Percentiles rank a stretch among this genome's conserved stretches.
Conservation (phyloP, 2,888 invertebrate species). For the Apamea epomidion region DNA sequence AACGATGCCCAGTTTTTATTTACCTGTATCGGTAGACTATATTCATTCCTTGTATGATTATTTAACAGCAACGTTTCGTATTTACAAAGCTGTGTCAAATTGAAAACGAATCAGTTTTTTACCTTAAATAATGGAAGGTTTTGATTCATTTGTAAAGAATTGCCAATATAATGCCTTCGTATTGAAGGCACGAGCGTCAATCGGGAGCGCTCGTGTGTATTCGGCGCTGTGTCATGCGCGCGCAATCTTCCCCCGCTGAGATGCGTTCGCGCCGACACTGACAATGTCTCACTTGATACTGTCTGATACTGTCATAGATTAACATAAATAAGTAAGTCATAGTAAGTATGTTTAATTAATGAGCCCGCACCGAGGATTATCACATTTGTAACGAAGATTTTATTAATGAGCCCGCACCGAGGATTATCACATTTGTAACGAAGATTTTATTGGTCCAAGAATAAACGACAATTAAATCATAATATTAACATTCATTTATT, state of each 20-base stretch:
- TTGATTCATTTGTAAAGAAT: constrained; percentile 32
- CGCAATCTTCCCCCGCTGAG: constrained; percentile 88
- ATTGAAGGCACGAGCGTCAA: constrained; percentile 55
- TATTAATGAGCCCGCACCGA: not conserved
- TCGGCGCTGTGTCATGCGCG: constrained; percentile 86
- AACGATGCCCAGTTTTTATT: not conserved
- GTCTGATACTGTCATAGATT: constrained; percentile 65
- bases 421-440: not conserved
- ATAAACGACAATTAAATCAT: not conserved
- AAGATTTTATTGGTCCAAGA: not conserved
- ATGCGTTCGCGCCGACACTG: constrained; percentile 69
- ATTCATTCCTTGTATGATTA: not conserved
- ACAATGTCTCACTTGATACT: constrained; percentile 79
- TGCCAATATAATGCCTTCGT: constrained; percentile 42
- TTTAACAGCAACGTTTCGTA: not conserved
- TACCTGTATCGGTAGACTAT: not conserved
- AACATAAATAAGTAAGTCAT: constrained; percentile 27
- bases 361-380: not conserved
- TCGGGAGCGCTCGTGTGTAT: constrained; percentile 60
- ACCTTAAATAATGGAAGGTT: not conserved
- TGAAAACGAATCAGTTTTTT: constrained; percentile 21
- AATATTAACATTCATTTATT: not conserved
- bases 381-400: not conserved
- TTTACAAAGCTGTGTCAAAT: constrained; percentile 24
- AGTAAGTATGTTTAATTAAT: not conserved